These are phyloP conservation scores for Anolis sagrei DNA, from an alignment of 2,113 vertebrate genomes.

Conservation along the genomic window DNA sequence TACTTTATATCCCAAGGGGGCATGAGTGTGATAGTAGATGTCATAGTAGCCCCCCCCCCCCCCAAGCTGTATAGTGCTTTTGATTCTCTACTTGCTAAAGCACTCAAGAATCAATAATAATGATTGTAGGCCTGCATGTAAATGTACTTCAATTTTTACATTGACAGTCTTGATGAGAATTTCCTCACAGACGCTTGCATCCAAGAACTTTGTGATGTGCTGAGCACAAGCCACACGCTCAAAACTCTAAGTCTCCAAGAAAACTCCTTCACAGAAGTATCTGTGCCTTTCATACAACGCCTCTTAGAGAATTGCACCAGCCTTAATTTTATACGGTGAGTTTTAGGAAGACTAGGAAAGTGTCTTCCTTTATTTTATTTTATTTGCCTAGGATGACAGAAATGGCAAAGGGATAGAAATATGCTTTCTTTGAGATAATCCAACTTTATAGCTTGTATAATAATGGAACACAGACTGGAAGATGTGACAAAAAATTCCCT, in stretches of 20 bases:
- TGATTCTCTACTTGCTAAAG: background rate
- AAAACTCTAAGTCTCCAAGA: background rate
- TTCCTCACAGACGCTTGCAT: constrained; percentile 19
- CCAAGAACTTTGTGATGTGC: constrained; percentile 19
- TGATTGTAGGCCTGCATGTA: background rate
- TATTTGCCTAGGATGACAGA: background rate
- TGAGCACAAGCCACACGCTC: constrained; percentile 2
- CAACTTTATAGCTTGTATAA: background rate
- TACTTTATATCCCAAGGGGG: too few species aligned
- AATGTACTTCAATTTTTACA: background rate
- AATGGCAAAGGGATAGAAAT: background rate
- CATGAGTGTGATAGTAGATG: background rate
- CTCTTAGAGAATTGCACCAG: constrained; percentile 17
- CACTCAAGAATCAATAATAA: background rate
- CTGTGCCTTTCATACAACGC: constrained; percentile 2
- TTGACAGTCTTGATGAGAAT: constrained; percentile 26
- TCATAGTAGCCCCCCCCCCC: background rate
- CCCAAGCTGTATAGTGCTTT: background rate
- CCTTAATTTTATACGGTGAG: background rate
- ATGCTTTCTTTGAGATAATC: background rate
- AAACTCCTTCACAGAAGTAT: constrained; percentile 6
- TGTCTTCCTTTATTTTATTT: background rate
- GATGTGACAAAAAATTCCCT: background rate
- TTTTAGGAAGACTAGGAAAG: background rate
- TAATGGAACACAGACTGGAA: background rate